Evolutionary conservation across 92 coral and sea anemone genomes (phyloP), one percentile per base, ranked within the genome.

Genomic region (Phenganax marumi): DNA sequence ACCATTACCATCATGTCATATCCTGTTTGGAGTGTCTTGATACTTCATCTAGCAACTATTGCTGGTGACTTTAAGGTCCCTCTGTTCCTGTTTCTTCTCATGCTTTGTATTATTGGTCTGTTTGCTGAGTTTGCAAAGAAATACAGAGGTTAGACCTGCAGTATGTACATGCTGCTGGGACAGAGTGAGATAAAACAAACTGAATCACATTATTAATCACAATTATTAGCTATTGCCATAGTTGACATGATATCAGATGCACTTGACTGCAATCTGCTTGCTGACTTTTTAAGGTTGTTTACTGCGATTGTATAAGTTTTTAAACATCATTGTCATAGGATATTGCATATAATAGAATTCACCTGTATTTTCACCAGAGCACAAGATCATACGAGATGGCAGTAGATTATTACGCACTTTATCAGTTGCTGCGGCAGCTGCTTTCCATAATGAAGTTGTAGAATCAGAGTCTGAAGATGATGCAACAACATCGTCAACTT

Each of bases 11-110:
- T 87, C 64, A 85, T 95, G 71, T 90, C 98, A 22, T 77, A 92
- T 3, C 98, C 98, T 79, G 96, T 95, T 22, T 95, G 98, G 98
- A 84, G 85, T 72, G 87, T 87, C 65, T 76, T 95, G 52, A 84
- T 92, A 19, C 81, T 90, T 53, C 95, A 95, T 81, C 70, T 95
- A 43, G 93, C 92, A 50, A 87, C 98, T 18, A 90, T 95, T 46
- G 97, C 98, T 88, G 97, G 97, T 56, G 86, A 91, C 39, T 92
- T 86, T 86, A 85, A 97, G 58, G 88, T 95, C 50, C 93, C 89
- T 17, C 80, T 95, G 83, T 87, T 92, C 77, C 56, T 92, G 70
- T 75, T 85, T 62, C 89, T 95, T 54, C 77, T 88, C 66, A 63
- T 87, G 18, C 88, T 93, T 74, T 87, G 93, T 47, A 62, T 92